Conservation (phyloP, 2,797 vertebrate species). For the Iguana delicatissima region DNA sequence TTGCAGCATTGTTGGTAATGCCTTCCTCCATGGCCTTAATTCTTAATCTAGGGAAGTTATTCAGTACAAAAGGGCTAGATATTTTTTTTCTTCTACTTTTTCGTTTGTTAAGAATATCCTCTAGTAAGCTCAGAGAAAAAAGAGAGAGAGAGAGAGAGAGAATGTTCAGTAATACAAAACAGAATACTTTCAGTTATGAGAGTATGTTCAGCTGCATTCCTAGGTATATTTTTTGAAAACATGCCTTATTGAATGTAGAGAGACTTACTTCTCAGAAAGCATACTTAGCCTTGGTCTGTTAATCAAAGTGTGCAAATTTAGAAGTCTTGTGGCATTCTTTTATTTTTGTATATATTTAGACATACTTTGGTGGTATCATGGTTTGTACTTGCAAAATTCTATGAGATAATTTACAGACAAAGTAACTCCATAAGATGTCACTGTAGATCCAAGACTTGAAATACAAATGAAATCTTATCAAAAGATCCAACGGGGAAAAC, state of each 20-base stretch:
- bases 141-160: neutral
- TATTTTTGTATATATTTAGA: conserved; percentile 61
- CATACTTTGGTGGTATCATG: conserved; percentile 55
- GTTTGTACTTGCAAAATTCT: conserved; percentile 54
- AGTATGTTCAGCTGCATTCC: neutral
- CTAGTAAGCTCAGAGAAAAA: neutral
- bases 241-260: neutral
- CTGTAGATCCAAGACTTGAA: conserved; percentile 59
- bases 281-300: neutral
- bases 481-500: neutral
- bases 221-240: neutral
- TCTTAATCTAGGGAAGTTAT: neutral
- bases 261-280: neutral
- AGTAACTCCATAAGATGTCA: conserved; percentile 66
- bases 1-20: neutral
- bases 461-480: conserved; percentile 23
- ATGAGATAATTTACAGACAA: conserved; percentile 49
- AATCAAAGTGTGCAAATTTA: conserved; percentile 50
- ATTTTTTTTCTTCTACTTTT: too few species aligned
- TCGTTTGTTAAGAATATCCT: neutral
- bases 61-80: neutral
- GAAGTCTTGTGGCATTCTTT: conserved; percentile 20
- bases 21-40: neutral
- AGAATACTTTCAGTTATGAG: neutral
- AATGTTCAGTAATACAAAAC: neutral